These are phyloP conservation scores for Plecturocebus donacophilus DNA, from an alignment of 2,113 vertebrate genomes.

Conservation along the genomic window DNA sequence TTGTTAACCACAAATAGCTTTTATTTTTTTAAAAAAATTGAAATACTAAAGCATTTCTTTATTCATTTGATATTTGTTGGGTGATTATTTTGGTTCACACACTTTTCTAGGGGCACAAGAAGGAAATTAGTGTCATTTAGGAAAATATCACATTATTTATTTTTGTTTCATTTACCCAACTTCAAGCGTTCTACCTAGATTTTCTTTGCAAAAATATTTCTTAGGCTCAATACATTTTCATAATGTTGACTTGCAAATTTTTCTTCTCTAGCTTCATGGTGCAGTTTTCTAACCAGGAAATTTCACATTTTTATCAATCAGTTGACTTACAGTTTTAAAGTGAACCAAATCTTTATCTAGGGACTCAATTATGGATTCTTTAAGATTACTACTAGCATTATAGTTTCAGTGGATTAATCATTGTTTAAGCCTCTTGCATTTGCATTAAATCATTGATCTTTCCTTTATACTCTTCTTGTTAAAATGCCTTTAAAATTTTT, in stretches of 20 bases:
- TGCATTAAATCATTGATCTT: neutral
- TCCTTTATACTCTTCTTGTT: neutral
- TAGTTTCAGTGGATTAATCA: neutral
- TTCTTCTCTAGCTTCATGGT: neutral
- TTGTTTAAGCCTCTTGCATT: neutral
- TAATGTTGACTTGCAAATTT: neutral
- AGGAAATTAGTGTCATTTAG: neutral
- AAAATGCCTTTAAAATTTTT: neutral
- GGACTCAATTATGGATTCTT: neutral
- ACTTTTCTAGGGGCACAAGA: neutral
- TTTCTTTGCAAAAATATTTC: neutral
- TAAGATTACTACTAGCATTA: neutral
- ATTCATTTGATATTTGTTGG: neutral
- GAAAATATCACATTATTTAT: neutral
- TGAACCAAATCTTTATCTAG: neutral
- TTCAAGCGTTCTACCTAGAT: neutral
- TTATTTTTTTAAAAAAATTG: neutral
- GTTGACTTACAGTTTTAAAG: neutral
- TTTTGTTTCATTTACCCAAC: neutral
- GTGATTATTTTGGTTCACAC: neutral
- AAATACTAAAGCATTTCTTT: neutral
- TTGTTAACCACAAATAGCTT: neutral
- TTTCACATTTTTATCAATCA: neutral
- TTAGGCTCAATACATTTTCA: too few species aligned
- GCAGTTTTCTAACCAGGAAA: neutral